These are phyloP conservation scores for Octodon degus DNA, from an alignment of 2,113 vertebrate genomes.

Conservation along the genomic window DNA sequence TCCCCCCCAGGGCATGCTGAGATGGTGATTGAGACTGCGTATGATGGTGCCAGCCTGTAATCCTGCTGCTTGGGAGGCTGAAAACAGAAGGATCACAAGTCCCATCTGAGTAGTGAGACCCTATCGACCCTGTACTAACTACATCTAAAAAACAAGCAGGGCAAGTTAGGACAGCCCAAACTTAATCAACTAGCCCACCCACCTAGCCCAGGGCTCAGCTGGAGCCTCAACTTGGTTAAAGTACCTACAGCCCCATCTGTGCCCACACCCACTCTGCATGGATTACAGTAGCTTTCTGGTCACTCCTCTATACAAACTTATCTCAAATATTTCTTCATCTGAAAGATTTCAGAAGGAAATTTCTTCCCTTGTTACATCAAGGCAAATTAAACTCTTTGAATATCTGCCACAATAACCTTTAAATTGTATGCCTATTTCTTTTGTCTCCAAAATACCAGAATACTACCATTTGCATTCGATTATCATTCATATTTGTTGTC, in stretches of 20 bases:
- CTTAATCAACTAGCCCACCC: accelerated
- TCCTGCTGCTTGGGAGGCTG: too few species aligned
- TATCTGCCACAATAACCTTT: neutral
- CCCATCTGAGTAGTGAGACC: too few species aligned
- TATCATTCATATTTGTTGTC: too few species aligned
- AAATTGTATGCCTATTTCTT: accelerated
- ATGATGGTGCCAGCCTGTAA: too few species aligned
- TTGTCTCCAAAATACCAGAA: neutral
- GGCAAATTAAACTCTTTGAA: neutral
- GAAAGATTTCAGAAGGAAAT: neutral
- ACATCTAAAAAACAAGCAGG: too few species aligned
- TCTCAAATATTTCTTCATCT: neutral
- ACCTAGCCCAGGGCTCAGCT: accelerated
- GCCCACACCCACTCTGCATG: accelerated
- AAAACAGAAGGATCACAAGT: too few species aligned
- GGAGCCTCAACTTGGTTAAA: accelerated
- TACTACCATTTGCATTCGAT: neutral
- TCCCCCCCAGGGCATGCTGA: too few species aligned
- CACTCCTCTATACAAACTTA: neutral
- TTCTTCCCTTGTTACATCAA: neutral
- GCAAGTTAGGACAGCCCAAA: accelerated
- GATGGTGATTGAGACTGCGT: too few species aligned
- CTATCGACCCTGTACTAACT: too few species aligned
- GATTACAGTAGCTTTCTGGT: accelerated
- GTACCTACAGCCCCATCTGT: accelerated